phyloP scores from a whole-genome alignment of 2,113 vertebrate species.

The Chaenogobius annularis region DNA sequence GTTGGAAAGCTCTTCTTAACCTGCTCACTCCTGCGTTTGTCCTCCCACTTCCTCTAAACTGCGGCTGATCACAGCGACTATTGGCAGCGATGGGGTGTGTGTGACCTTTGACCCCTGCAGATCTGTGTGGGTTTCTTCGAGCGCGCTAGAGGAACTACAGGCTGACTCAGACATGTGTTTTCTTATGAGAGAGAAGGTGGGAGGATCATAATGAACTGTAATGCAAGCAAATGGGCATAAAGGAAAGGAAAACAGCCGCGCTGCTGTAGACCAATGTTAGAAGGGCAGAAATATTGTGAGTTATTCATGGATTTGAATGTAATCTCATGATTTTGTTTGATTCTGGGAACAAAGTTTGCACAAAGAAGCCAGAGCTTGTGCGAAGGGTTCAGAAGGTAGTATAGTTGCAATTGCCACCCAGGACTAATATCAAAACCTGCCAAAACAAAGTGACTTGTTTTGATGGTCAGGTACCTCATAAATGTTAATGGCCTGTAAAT shows the following conservation, averaged over 20 bases:
- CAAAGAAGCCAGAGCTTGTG: neutral
- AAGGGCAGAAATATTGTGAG: neutral
- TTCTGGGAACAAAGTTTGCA: neutral
- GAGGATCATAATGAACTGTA: neutral
- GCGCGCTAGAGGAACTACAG: neutral
- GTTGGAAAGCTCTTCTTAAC: conserved; percentile 47
- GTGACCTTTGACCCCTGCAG: conserved; percentile 47
- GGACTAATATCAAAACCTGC: too few species aligned
- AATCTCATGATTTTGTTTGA: neutral
- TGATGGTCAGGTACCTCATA: neutral
- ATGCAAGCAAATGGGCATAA: neutral
- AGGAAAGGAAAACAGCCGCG: neutral
- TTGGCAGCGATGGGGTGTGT: conserved; percentile 19
- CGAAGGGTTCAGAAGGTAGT: neutral
- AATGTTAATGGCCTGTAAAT: too few species aligned
- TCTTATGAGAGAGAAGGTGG: neutral
- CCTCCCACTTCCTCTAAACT: conserved; percentile 44
- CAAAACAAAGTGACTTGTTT: too few species aligned
- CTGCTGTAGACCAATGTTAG: neutral
- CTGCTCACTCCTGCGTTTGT: conserved; percentile 19
- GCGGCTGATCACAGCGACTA: conserved; percentile 24
- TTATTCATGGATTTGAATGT: neutral
- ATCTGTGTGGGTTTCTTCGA: conserved; percentile 53
- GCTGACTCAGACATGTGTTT: neutral
- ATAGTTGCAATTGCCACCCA: too few species aligned